Conservation (phyloP, 2,888 invertebrate genomes). For the Parnassius orleans region DNA sequence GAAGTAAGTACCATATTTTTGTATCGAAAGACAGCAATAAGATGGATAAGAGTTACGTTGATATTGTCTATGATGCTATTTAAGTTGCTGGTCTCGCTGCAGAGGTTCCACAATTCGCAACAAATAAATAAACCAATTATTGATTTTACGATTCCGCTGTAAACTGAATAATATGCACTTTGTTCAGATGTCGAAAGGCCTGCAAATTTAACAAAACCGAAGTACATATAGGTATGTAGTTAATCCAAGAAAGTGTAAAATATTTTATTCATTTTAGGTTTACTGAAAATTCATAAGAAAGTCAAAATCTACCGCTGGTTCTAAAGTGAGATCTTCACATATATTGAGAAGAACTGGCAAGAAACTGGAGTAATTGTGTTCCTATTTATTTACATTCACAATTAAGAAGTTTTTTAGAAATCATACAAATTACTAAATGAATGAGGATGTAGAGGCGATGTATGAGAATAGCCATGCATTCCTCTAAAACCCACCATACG, state of each 20-base stretch:
- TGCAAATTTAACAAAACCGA: slow-evolving; percentile 10
- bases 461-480: too few relatives aligned
- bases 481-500: too few relatives aligned
- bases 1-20: slow-evolving; percentile 51
- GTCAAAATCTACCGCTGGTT: too few relatives aligned
- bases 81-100: slow-evolving; percentile 43
- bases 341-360: too few relatives aligned
- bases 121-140: slow-evolving; percentile 43
- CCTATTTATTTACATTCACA: too few relatives aligned
- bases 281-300: too few relatives aligned
- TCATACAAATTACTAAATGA: too few relatives aligned
- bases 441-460: too few relatives aligned
- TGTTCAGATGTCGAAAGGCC: slow-evolving; percentile 40
- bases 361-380: too few relatives aligned
- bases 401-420: too few relatives aligned
- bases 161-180: slow-evolving; percentile 44
- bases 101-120: slow-evolving; percentile 52
- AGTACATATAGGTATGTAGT: too few relatives aligned
- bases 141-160: slow-evolving; percentile 47
- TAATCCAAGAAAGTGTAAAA: neutral
- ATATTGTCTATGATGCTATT: slow-evolving; percentile 50
- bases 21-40: slow-evolving; percentile 55
- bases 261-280: neutral
- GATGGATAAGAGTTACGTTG: slow-evolving; percentile 52
- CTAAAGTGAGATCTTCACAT: too few relatives aligned